These are phyloP conservation scores for Trisateles emortualis DNA, from an alignment of 2,888 invertebrate species.

Conservation along the genomic window DNA sequence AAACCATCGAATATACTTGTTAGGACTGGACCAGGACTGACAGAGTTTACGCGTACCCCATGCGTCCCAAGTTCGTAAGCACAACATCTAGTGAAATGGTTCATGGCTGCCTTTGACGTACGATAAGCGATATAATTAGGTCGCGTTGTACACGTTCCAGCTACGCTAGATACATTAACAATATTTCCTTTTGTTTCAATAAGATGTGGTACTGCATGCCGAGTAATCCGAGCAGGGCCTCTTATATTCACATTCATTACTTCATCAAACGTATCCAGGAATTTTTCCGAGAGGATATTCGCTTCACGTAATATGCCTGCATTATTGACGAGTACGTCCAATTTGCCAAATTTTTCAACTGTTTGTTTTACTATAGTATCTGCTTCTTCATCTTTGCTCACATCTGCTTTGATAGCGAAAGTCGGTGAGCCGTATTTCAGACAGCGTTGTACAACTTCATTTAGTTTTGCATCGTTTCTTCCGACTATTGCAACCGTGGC, in stretches of 20 bases:
- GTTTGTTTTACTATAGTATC: constrained; percentile 46
- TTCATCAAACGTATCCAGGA: constrained; percentile 45
- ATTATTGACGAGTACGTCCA: constrained; percentile 59
- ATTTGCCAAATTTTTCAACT: constrained; percentile 48
- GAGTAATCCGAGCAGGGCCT: constrained; percentile 41
- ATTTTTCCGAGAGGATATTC: constrained; percentile 25
- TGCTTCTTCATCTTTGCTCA: constrained; percentile 50
- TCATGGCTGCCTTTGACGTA: constrained; percentile 55
- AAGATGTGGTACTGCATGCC: constrained; percentile 46
- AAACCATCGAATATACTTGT: constrained; percentile 81
- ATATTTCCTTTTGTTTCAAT: constrained; percentile 55
- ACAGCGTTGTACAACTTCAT: constrained; percentile 48
- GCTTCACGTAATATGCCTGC: constrained; percentile 47
- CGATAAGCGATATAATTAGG: constrained; percentile 82
- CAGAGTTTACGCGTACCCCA: constrained; percentile 89
- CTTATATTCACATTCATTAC: constrained; percentile 51
- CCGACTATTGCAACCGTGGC: constrained; percentile 59
- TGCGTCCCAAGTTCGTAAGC: constrained; percentile 90
- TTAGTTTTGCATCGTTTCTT: constrained; percentile 59
- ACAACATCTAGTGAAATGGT: constrained; percentile 51
- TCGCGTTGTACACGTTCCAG: constrained; percentile 75
- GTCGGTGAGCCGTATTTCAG: constrained; percentile 35
- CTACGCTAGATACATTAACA: constrained; percentile 53
- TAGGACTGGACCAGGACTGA: constrained; percentile 50
- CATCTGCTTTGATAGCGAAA: constrained; percentile 49